Percentiles rank a stretch among this genome's conserved stretches.
phyloP scores from a whole-genome alignment of 1,140 invertebrate genomes.

The Drosophila asahinai region DNA sequence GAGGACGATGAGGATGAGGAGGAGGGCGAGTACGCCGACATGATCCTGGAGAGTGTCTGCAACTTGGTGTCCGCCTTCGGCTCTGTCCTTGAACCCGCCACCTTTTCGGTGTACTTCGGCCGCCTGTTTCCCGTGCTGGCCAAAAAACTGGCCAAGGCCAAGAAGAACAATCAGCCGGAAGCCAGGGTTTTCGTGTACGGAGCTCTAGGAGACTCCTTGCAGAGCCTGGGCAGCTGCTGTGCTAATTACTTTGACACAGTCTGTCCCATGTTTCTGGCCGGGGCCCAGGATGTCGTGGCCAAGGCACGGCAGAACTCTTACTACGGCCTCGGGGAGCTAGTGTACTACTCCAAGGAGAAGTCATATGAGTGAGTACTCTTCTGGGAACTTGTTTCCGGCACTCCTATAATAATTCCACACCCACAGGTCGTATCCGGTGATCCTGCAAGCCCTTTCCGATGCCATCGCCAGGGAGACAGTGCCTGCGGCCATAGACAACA shows the following conservation, averaged over 20 bases:
- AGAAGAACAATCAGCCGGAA: conserved; percentile 55
- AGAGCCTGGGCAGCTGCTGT: conserved; percentile 87
- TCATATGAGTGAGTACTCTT: conserved; percentile 70
- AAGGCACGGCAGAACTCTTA: conserved; percentile 91
- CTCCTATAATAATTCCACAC: not conserved
- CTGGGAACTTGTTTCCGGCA: too few relatives aligned
- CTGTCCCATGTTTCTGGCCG: conserved; percentile 88
- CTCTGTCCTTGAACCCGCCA: conserved; percentile 87
- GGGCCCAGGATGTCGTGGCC: conserved; percentile 88
- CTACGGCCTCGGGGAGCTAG: conserved; percentile 91
- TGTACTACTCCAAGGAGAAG: conserved; percentile 85
- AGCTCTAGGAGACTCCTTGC: conserved; percentile 90
- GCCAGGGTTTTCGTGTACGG: conserved; percentile 91
- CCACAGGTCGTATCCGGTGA: conserved; percentile 84
- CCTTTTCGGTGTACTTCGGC: conserved; percentile 89
- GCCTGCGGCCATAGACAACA: conserved; percentile 89
- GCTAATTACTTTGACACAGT: conserved; percentile 87
- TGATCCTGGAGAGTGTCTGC: conserved; percentile 90
- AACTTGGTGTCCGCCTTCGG: conserved; percentile 91
- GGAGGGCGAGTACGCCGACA: conserved; percentile 91
- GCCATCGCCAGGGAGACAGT: conserved; percentile 88
- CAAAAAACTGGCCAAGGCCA: conserved; percentile 86
- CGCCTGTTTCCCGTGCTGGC: conserved; percentile 88
- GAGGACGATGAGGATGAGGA: conserved; percentile 88
- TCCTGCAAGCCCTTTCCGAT: conserved; percentile 89